phyloP scores from a whole-genome alignment of 2,797 vertebrate species.

The Mico argentatus region DNA sequence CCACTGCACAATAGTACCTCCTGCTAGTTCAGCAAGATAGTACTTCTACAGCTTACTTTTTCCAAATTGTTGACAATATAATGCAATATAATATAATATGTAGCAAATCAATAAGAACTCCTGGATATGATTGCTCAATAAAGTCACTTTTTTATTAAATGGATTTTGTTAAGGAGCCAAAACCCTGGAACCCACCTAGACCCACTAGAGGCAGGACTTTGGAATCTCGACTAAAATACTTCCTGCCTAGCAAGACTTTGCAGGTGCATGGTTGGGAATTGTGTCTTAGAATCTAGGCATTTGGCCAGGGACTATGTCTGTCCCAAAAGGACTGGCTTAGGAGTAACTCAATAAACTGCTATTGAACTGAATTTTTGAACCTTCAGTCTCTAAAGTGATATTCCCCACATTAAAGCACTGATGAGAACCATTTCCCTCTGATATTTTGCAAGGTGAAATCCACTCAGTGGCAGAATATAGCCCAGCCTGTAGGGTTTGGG shows the following conservation, averaged over 20 bases:
- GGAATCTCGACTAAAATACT: background rate
- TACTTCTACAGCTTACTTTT: background rate
- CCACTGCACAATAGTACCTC: background rate
- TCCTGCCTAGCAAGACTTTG: background rate
- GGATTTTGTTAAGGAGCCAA: background rate
- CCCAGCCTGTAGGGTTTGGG: background rate
- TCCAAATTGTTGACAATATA: background rate
- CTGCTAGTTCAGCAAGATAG: background rate
- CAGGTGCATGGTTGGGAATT: background rate
- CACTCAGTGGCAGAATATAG: background rate
- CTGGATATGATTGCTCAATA: background rate
- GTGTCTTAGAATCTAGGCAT: background rate
- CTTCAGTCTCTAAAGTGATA: background rate
- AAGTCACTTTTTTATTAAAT: conserved; percentile 5
- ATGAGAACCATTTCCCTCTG: background rate
- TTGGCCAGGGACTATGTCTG: background rate
- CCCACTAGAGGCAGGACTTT: background rate
- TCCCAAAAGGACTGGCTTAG: background rate
- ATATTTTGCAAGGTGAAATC: background rate
- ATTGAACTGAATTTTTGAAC: background rate
- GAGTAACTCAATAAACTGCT: background rate
- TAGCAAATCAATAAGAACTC: background rate
- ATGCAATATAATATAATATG: background rate
- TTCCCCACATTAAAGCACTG: background rate
- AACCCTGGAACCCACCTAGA: background rate